Percentiles rank a stretch among this genome's conserved stretches.
These are phyloP conservation scores for Athalia cordata DNA, from an alignment of 2,888 invertebrate genomes.

Conservation along the genomic window DNA sequence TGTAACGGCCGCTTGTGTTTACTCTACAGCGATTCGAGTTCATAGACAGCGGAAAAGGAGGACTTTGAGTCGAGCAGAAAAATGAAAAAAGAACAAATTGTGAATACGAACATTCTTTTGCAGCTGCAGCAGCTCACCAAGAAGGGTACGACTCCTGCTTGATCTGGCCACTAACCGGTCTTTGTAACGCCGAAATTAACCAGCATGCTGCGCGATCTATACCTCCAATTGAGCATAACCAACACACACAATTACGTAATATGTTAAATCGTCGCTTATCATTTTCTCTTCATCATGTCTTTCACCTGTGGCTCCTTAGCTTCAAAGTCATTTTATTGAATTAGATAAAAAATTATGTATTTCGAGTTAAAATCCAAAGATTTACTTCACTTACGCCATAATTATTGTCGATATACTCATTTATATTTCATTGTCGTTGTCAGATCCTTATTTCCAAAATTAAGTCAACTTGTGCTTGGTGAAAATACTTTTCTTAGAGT, in stretches of 20 bases:
- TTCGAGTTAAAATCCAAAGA: not conserved
- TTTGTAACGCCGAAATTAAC: conserved; percentile 54
- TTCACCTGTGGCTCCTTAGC: not conserved
- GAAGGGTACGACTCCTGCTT: conserved; percentile 70
- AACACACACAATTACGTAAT: conserved; percentile 21
- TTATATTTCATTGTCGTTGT: not conserved
- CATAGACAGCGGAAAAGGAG: conserved; percentile 71
- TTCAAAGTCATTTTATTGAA: conserved; percentile 1
- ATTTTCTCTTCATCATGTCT: not conserved
- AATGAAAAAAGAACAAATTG: conserved; percentile 11
- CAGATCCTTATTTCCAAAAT: not conserved
- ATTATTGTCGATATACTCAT: not conserved
- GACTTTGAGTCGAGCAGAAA: conserved; percentile 60
- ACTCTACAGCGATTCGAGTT: conserved; percentile 71
- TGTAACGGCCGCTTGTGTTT: conserved; percentile 52
- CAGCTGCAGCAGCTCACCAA: conserved; percentile 73
- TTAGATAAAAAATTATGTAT: not conserved
- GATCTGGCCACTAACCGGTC: conserved; percentile 56
- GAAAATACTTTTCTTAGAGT: not conserved
- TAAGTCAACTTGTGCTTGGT: not conserved
- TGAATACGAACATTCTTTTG: conserved; percentile 60
- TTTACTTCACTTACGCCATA: not conserved
- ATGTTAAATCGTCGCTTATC: conserved; percentile 29
- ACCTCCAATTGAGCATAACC: conserved; percentile 35
- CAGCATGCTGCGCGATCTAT: conserved; percentile 51